Base-by-base conservation (phyloP, 2,888 invertebrate species). In the Tetragnatha montana region DNA sequence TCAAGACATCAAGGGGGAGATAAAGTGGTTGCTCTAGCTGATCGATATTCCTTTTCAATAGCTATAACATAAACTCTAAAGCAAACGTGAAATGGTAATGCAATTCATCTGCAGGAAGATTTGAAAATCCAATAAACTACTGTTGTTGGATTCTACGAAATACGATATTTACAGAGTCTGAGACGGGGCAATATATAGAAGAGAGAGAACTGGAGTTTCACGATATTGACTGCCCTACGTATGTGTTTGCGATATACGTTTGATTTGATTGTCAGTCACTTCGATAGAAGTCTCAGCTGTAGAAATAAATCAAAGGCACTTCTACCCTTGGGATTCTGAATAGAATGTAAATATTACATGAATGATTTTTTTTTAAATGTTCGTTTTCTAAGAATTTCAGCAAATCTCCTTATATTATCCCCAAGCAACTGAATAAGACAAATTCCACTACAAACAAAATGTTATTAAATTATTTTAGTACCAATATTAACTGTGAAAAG, bases 51-150 rank as follows among this genome's bases (percentile, higher is more conserved):
- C 60, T 60, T 17, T 60, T 60, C 60, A 60, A 60, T 60, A 60
- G 10, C 17, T 60, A 60, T 60, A 60, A 17, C 8, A 60, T 7
- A 17, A 60, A 8, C 60, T 60, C 60, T 17, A 60, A 60, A 60
- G 60, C 12, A 60, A 60, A 60, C 60, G 60, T 60, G 60, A 60
- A 60, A 60, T 60, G 60, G 60, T 60, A 60, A 60, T 60, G 60
- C 60, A 60, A 60, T 60, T 60, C 60, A 60, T 60, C 60, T 60
- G 12, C 60, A 60, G 60, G 60, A 60, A 60, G 60, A 60, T 60
- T 60, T 60, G 60, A 60, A 60, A 60, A 60, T 60, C 60, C 60
- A 60, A 60, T 60, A 60, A 60, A 60, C 60, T 60, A 60, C 60
- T 60, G 60, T 60, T 60, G 60, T 60, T 60, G 17, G 60, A 60